phyloP scores from a whole-genome alignment of 2,888 invertebrate species.

The Tanypteryx hageni region DNA sequence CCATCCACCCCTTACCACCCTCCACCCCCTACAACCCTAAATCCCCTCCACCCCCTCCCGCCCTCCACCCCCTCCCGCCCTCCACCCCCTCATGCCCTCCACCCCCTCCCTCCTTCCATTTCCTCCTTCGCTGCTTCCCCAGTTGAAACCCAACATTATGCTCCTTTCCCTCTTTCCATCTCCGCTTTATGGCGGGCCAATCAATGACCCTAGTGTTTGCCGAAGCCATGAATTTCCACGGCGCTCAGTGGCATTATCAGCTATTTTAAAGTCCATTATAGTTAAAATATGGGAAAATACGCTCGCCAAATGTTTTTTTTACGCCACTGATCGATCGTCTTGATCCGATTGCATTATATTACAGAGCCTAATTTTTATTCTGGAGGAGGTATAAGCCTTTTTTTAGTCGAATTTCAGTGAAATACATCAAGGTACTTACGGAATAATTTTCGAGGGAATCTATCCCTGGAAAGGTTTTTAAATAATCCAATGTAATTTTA shows the following conservation, averaged over 20 bases:
- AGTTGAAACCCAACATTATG: background rate
- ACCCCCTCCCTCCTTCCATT: no score
- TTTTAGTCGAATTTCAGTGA: no score
- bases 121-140: background rate
- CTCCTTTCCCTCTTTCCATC: background rate
- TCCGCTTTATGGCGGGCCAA: background rate
- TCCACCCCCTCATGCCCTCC: no score
- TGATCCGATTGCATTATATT: background rate
- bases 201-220: background rate
- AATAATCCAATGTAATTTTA: no score
- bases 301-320: background rate
- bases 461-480: no score
- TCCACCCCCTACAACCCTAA: no score
- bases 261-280: slow-evolving; percentile 36
- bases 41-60: no score
- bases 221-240: background rate
- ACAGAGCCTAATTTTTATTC: background rate
- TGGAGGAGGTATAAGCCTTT: background rate
- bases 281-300: background rate
- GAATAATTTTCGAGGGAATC: no score
- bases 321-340: background rate
- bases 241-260: slow-evolving; percentile 1
- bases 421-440: no score
- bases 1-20: no score
- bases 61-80: no score